Evolutionary conservation across 2,113 vertebrate species (phyloP), one percentile per base, ranked within the genome.

Genomic region (Protobothrops flavoviridis): DNA sequence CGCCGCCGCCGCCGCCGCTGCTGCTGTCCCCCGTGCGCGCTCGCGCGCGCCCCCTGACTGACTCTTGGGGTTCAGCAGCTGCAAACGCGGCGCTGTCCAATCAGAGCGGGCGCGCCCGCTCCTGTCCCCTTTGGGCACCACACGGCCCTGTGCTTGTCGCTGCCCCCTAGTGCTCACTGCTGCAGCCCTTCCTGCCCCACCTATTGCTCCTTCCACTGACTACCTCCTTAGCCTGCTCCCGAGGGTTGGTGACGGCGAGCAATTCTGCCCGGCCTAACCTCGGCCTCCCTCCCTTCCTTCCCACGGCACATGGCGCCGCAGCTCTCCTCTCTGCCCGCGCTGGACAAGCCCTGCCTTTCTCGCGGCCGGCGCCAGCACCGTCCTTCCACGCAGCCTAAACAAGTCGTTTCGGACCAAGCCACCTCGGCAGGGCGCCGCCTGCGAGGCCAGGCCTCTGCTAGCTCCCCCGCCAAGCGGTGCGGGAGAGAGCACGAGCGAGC

Each of bases 41-140:
- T 53, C 61, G 91, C 95, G 95, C 95, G 96, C 92, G 93, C 91
- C 69, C 88, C 88, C 56, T 90, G 43, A 56, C 64, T 91, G 91
- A 92, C 96, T 96, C 96, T 96, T 91, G 97, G 97, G 96, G 97
- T 97, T 97, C 97, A 96, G 95, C 92, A 64, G 55, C 85, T 6
- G 92, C 92, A n/a, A 90, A 86, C n/a, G 88, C 92, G n/a, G 43
- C 94, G 95, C 94, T 95, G 96, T 96, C 96, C 96, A 97, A 97
- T 95, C 92, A 94, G 95, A 94, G 94, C 95, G 94, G 91, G 93
- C 87, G 94, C 93, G 91, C 94, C 89, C 53, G 74, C 88, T 93
- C 91, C 90, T 92, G 93, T 87, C 85, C 86, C 55, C 85, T 64
- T 53, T 39, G 56, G 33, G 56, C 89, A 61, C 64, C 90, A 17